Evolutionary conservation across 2,113 vertebrate genomes (phyloP).

Genomic region (Centropus unirufus): DNA sequence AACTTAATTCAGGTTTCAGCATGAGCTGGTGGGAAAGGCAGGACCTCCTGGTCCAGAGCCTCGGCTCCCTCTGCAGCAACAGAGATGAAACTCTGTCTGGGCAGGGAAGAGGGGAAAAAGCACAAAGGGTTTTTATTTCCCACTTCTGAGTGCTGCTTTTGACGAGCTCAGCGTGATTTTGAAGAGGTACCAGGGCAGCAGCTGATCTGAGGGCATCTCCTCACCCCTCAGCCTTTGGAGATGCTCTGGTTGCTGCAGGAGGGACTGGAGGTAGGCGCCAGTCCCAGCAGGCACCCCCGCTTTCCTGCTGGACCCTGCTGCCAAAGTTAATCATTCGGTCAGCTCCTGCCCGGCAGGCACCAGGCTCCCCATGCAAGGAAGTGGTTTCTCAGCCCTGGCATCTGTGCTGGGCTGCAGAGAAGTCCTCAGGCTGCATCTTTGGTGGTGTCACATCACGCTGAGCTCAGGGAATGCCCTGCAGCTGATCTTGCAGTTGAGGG

Average conservation of each 20-base stretch:
- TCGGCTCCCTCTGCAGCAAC: neutral
- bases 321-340: neutral
- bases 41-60: neutral
- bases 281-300: neutral
- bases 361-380: neutral
- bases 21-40: neutral
- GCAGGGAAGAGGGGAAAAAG: neutral
- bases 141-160: neutral
- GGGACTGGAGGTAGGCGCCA: neutral
- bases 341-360: neutral
- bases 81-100: neutral
- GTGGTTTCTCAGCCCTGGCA: neutral
- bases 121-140: neutral
- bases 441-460: neutral
- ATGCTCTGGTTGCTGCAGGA: neutral
- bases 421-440: neutral
- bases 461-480: neutral
- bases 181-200: neutral
- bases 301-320: fast-evolving
- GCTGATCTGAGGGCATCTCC: neutral
- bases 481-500: neutral
- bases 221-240: neutral
- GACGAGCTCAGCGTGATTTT: neutral
- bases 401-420: neutral
- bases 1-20: neutral